Percentiles rank a stretch among this genome's conserved stretches.
These are phyloP conservation scores for Nibea albiflora DNA, from an alignment of 2,113 vertebrate species.

Conservation along the genomic window DNA sequence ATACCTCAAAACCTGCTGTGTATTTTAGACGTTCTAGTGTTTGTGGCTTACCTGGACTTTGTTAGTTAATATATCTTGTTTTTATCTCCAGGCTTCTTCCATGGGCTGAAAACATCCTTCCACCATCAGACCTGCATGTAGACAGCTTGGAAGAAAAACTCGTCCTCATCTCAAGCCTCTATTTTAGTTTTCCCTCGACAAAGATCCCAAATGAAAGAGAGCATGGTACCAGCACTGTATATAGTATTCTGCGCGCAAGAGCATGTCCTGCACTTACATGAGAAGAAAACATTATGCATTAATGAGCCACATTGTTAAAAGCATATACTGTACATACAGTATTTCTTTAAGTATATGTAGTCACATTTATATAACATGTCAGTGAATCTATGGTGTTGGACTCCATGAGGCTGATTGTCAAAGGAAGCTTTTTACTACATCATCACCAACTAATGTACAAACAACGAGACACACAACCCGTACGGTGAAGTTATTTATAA, in stretches of 20 bases:
- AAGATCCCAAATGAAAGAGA: constrained; percentile 29
- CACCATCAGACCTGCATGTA: constrained; percentile 71
- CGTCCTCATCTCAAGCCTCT: constrained; percentile 44
- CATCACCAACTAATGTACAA: constrained; percentile 51
- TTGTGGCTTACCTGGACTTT: background rate
- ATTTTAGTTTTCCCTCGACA: constrained; percentile 28
- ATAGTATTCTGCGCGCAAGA: constrained; percentile 58
- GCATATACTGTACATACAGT: constrained; percentile 44
- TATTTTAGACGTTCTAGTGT: background rate
- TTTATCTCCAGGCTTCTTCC: constrained; percentile 51
- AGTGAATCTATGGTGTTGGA: constrained; percentile 23
- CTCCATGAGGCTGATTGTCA: constrained; percentile 34
- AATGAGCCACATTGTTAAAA: constrained; percentile 68
- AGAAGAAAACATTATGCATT: constrained; percentile 69
- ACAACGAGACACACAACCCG: constrained; percentile 31
- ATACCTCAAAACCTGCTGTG: too few species aligned
- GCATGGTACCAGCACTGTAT: constrained; percentile 80
- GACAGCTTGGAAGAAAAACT: constrained; percentile 15
- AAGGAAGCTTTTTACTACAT: constrained; percentile 67
- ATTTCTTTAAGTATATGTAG: constrained; percentile 58
- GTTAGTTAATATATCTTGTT: background rate
- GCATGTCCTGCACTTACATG: constrained; percentile 75
- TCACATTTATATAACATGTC: constrained; percentile 46
- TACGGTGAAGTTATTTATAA: constrained; percentile 49
- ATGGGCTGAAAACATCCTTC: constrained; percentile 43